Conservation (phyloP, 2,888 invertebrate species). For the Strigamia maritima region DNA sequence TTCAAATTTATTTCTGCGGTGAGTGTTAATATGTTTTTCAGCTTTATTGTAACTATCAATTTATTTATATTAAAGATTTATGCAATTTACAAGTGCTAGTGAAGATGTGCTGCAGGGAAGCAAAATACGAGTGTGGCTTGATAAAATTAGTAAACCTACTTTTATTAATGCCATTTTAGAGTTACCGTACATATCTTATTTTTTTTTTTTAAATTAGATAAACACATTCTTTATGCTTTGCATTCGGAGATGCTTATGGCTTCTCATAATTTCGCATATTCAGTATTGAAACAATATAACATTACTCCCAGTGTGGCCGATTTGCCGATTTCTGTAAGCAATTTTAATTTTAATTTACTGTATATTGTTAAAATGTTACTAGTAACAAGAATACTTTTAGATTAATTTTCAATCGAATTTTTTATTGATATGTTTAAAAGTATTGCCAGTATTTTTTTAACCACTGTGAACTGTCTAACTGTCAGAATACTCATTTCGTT, state of each 20-base stretch:
- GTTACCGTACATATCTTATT: too few species aligned
- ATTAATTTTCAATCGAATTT: too few species aligned
- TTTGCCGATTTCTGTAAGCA: slow-evolving; percentile 50
- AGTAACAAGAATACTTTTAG: too few species aligned
- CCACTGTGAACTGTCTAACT: too few species aligned
- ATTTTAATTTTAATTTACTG: too few species aligned
- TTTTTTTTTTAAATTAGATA: slow-evolving; percentile 62
- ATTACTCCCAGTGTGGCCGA: slow-evolving; percentile 76
- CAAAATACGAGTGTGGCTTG: slow-evolving; percentile 62
- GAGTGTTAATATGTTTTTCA: neutral
- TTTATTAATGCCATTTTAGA: too few species aligned
- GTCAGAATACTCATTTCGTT: too few species aligned
- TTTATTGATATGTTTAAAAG: too few species aligned
- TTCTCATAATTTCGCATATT: slow-evolving; percentile 77
- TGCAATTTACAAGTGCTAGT: neutral
- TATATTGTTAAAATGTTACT: too few species aligned
- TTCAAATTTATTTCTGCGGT: slow-evolving; percentile 40
- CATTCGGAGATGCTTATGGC: slow-evolving; percentile 80
- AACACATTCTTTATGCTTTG: slow-evolving; percentile 86
- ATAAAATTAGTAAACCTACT: slow-evolving; percentile 89
- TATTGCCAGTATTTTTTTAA: too few species aligned
- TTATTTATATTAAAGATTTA: neutral
- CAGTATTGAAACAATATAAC: slow-evolving; percentile 68
- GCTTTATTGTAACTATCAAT: too few species aligned
- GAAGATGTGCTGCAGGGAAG: neutral